Conservation (phyloP, 1,140 invertebrate species). For the Chlorops oryzae region DNA sequence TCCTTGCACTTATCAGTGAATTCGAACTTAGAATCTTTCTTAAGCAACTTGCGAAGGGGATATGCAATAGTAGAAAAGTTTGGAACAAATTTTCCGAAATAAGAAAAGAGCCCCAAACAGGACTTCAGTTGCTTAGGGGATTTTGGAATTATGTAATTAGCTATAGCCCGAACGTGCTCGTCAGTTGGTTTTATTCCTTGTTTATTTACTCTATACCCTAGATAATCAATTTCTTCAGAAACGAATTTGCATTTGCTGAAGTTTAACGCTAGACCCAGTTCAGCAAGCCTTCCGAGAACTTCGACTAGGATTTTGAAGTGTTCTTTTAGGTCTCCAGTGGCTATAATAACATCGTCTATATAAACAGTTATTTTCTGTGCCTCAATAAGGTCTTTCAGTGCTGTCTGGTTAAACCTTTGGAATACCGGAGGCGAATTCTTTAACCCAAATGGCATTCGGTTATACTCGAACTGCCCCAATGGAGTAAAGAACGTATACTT, state of each 20-base stretch:
- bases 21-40: no score
- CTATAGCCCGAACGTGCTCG: not conserved
- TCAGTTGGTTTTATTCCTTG: constrained; percentile 17
- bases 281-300: constrained; percentile 10
- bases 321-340: no score
- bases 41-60: not conserved
- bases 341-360: no score
- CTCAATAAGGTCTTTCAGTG: no score
- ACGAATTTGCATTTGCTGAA: constrained; percentile 16
- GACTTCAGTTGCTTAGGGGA: not conserved
- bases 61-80: not conserved
- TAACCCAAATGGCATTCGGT: no score
- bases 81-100: constrained; percentile 7
- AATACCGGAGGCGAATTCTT: no score
- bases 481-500: no score
- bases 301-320: constrained; percentile 12
- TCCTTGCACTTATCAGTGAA: no score
- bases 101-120: no score
- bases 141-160: not conserved
- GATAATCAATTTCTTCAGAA: constrained; percentile 15
- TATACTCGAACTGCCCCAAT: no score
- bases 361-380: no score
- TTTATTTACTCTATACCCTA: constrained; percentile 21
- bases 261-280: not conserved
- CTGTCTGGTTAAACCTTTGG: no score